A percentile compares a stretch with the other conserved stretches of the same genome.
Conservation (phyloP, 2,113 vertebrate species). For the Coptodon bakossiorum region DNA sequence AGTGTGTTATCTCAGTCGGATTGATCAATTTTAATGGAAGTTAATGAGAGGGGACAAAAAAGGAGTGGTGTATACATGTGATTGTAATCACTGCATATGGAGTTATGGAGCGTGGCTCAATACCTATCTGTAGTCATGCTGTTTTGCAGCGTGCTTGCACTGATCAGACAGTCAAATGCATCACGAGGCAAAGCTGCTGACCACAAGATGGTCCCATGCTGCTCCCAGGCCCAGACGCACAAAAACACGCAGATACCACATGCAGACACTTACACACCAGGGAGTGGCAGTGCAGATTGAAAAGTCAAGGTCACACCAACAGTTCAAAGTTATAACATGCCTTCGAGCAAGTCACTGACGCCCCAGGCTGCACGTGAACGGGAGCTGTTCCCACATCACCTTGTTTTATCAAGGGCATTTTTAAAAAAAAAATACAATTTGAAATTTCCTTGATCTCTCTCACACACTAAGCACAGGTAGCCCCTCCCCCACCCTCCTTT, state of each 20-base stretch:
- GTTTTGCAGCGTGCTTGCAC: background rate
- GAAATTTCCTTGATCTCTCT: background rate
- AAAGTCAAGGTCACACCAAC: background rate
- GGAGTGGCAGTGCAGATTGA: background rate
- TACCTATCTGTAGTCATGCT: background rate
- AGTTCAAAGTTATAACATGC: background rate
- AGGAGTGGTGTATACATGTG: background rate
- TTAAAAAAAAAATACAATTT: background rate
- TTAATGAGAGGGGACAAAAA: background rate
- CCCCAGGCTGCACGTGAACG: background rate
- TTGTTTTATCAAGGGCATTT: background rate
- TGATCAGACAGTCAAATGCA: background rate
- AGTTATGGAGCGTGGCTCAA: background rate
- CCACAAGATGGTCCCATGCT: background rate
- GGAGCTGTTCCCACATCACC: background rate
- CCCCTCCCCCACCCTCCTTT: conserved; percentile 21
- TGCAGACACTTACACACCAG: background rate
- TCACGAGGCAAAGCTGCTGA: background rate
- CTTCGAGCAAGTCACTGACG: background rate
- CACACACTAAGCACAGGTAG: conserved; percentile 47
- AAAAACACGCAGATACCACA: background rate
- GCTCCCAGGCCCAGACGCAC: background rate
- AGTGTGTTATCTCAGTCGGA: background rate
- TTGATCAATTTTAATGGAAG: background rate
- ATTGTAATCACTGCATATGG: background rate